These are phyloP conservation scores for Dasysyrphus tricinctus DNA, from an alignment of 2,888 invertebrate genomes.

Conservation along the genomic window DNA sequence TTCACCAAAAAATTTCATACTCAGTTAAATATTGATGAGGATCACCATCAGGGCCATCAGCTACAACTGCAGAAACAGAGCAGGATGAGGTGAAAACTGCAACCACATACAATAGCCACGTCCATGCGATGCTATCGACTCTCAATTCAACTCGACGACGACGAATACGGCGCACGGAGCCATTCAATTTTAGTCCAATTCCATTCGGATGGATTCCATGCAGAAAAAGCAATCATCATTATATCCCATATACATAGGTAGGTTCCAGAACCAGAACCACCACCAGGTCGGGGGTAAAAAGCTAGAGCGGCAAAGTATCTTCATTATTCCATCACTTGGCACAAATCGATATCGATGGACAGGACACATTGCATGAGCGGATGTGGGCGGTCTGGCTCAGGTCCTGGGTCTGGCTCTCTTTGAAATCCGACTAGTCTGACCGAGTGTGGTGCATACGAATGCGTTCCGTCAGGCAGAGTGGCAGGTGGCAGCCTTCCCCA, in stretches of 20 bases:
- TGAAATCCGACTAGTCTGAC: neutral
- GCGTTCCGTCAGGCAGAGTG: conserved; percentile 33
- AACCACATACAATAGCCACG: conserved; percentile 46
- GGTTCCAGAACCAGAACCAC: neutral
- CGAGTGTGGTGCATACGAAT: conserved; percentile 50
- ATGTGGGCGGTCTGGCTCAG: conserved; percentile 36
- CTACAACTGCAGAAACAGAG: conserved; percentile 35
- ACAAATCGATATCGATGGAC: conserved; percentile 73
- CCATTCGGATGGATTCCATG: conserved; percentile 73
- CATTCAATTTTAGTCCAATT: conserved; percentile 75
- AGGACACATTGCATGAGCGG: conserved; percentile 54
- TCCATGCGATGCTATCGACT: conserved; percentile 40
- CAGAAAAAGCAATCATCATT: conserved; percentile 74
- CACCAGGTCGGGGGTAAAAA: conserved; percentile 15
- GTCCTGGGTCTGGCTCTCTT: neutral
- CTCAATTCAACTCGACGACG: conserved; percentile 35
- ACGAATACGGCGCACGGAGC: conserved; percentile 45
- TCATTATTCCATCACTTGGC: conserved; percentile 73
- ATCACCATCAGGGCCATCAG: conserved; percentile 54
- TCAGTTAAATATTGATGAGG: conserved; percentile 73
- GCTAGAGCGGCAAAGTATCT: conserved; percentile 60
- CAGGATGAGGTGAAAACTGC: conserved; percentile 33
- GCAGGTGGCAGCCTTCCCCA: conserved; percentile 18
- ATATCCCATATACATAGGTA: conserved; percentile 47
- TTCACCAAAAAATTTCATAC: conserved; percentile 56